Conservation (phyloP, 2,797 vertebrate genomes). For the Leucoraja ocellata region DNA sequence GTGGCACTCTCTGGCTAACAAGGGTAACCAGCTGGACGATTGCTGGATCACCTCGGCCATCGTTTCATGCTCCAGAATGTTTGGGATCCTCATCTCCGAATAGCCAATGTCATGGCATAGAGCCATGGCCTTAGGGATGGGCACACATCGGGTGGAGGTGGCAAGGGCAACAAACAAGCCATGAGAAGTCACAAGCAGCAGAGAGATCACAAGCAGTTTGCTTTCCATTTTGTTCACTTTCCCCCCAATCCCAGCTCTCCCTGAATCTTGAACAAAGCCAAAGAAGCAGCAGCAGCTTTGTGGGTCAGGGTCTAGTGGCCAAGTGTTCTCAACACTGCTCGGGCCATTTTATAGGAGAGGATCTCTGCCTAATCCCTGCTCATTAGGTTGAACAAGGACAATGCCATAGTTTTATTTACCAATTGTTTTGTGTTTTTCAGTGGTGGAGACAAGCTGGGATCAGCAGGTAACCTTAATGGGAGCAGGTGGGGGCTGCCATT, state of each 20-base stretch:
- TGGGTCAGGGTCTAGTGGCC: not conserved
- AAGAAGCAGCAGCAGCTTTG: not conserved
- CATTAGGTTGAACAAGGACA: conserved; percentile 55
- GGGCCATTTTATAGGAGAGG: conserved; percentile 11
- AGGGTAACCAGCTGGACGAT: conserved; percentile 73
- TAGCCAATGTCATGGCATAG: conserved; percentile 75
- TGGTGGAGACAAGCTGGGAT: conserved; percentile 52
- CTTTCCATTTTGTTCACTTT: not conserved
- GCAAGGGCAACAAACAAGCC: conserved; percentile 46
- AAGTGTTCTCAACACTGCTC: not conserved
- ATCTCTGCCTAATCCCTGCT: conserved; percentile 45
- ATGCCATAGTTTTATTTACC: conserved; percentile 51
- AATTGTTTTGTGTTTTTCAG: conserved; percentile 52
- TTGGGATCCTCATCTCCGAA: conserved; percentile 69
- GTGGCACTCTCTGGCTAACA: conserved; percentile 73
- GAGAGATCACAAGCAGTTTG: conserved; percentile 34
- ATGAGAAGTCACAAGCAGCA: conserved; percentile 44
- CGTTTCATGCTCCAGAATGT: conserved; percentile 72
- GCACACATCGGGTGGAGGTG: conserved; percentile 60
- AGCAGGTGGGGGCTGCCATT: conserved; percentile 42
- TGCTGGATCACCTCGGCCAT: conserved; percentile 71
- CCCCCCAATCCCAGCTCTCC: not conserved
- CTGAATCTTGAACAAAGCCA: not conserved
- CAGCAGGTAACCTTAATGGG: conserved; percentile 59
- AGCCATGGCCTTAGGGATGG: conserved; percentile 65